Evolutionary conservation across 2,888 invertebrate species (phyloP).

Genomic region (Erynnis tages): DNA sequence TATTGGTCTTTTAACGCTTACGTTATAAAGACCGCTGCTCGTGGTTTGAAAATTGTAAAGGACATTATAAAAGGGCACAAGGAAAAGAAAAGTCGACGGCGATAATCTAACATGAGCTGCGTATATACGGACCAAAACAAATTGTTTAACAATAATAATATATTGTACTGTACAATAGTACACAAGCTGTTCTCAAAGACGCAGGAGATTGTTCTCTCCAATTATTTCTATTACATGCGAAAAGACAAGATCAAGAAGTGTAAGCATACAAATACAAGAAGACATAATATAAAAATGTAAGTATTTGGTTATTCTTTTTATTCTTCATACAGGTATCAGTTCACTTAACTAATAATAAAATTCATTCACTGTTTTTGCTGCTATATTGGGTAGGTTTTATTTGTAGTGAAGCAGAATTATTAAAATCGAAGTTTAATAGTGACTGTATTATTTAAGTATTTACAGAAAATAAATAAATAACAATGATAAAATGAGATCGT

Average conservation of each 20-base stretch:
- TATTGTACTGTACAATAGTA: conserved; percentile 42
- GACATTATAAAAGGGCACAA: conserved; percentile 5
- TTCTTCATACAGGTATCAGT: not conserved
- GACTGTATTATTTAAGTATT: no score
- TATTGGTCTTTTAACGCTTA: conserved; percentile 51
- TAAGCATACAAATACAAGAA: conserved; percentile 58
- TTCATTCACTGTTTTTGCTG: not conserved
- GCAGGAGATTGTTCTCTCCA: conserved; percentile 50
- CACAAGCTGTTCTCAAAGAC: conserved; percentile 42
- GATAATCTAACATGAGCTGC: conserved; percentile 61
- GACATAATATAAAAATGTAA: conserved; percentile 70
- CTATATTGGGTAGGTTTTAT: no score
- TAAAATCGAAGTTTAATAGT: no score
- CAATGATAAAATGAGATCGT: no score
- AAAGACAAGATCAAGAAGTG: conserved; percentile 66
- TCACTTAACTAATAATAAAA: not conserved
- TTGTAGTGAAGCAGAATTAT: no score
- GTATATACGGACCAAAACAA: conserved; percentile 49
- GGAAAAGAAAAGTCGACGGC: not conserved
- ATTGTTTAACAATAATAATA: conserved; percentile 40
- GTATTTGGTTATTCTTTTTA: conserved; percentile 38
- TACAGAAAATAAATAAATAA: no score
- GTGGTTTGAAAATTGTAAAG: conserved; percentile 31
- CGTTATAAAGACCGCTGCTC: conserved; percentile 50
- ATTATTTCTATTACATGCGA: conserved; percentile 55